These are phyloP conservation scores for Lithobates pipiens DNA, from an alignment of 2,797 vertebrate species.

Conservation along the genomic window DNA sequence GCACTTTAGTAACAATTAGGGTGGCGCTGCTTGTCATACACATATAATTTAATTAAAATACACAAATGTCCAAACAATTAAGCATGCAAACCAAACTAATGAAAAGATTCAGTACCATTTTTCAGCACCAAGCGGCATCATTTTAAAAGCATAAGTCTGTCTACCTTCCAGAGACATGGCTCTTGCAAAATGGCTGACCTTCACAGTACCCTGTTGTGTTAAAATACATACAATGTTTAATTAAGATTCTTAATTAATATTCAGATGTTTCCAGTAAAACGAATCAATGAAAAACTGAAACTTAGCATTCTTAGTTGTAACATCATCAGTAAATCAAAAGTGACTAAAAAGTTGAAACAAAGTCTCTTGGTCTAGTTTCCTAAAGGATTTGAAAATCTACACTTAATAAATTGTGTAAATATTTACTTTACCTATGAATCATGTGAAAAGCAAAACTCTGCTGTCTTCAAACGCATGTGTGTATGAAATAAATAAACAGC, in stretches of 20 bases:
- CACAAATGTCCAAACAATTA: too few relatives aligned
- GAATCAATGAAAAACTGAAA: background rate
- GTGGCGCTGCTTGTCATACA: too few relatives aligned
- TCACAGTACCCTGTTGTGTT: slow-evolving; percentile 13
- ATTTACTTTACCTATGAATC: too few relatives aligned
- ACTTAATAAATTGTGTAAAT: too few relatives aligned
- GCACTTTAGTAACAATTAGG: too few relatives aligned
- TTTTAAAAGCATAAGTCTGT: slow-evolving; percentile 29
- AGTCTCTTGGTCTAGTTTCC: too few relatives aligned
- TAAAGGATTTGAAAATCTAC: too few relatives aligned
- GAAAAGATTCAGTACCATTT: slow-evolving; percentile 34
- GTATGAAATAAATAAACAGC: too few relatives aligned
- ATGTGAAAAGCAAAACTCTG: too few relatives aligned
- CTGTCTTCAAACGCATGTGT: too few relatives aligned
- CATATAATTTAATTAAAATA: too few relatives aligned
- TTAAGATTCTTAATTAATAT: background rate
- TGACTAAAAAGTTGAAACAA: background rate
- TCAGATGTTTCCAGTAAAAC: background rate
- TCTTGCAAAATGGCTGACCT: slow-evolving; percentile 43
- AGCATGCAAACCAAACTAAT: background rate
- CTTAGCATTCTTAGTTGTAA: background rate
- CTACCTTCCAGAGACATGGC: slow-evolving; percentile 32
- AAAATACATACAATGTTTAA: background rate
- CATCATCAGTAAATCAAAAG: background rate
- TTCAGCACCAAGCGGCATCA: slow-evolving; percentile 34